Percentiles rank a stretch among this genome's conserved stretches.
Conservation (phyloP, 92 coral and sea anemone genomes). For the Epizoanthus illoricatus region DNA sequence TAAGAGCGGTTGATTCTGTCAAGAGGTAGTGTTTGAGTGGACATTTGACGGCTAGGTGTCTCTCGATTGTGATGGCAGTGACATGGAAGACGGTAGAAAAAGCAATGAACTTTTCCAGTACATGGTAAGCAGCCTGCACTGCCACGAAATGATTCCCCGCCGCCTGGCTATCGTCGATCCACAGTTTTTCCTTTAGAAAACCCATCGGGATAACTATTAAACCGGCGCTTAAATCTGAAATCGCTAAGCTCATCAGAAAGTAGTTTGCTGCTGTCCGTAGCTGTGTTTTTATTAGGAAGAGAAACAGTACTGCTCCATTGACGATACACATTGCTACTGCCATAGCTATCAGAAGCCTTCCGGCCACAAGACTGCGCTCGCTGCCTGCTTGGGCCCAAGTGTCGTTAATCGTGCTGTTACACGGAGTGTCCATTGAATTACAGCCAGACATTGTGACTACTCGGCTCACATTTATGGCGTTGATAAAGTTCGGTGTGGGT, state of each 20-base stretch:
- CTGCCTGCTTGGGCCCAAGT: background rate
- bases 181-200: background rate
- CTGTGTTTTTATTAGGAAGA: slow-evolving; percentile 15
- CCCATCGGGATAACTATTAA: slow-evolving; percentile 28
- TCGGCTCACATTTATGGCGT: too few species aligned
- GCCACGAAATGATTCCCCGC: background rate
- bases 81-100: slow-evolving; percentile 30
- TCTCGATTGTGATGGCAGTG: slow-evolving; percentile 33
- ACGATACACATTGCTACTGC: background rate
- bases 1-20: slow-evolving; percentile 10
- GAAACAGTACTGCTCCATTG: slow-evolving; percentile 9
- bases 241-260: slow-evolving; percentile 28
- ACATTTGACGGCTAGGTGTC: slow-evolving; percentile 2
- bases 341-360: slow-evolving; percentile 14
- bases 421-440: background rate
- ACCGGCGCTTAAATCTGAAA: slow-evolving; percentile 28
- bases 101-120: slow-evolving; percentile 28
- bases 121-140: slow-evolving; percentile 27
- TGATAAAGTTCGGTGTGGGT: too few species aligned
- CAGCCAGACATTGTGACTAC: background rate
- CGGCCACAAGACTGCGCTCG: background rate
- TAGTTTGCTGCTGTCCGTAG: slow-evolving; percentile 32
- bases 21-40: slow-evolving; percentile 17
- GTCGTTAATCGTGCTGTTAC: background rate
- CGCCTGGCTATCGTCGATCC: background rate